Evolutionary conservation across 1,140 invertebrate genomes (phyloP).

Genomic region (Pectinophora gossypiella): DNA sequence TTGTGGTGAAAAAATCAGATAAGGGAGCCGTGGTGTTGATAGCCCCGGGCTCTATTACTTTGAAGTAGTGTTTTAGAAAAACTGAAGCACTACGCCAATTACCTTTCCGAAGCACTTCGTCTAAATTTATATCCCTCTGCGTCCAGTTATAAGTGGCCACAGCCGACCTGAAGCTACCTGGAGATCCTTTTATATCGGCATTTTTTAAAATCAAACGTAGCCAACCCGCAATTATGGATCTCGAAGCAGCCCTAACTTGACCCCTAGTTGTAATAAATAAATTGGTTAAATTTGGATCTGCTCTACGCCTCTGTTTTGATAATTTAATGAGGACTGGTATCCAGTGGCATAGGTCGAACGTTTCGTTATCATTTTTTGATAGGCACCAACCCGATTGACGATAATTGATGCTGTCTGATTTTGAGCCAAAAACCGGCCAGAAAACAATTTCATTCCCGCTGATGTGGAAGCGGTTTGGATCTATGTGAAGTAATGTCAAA

Average conservation of each 20-base stretch:
- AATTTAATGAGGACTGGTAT: neutral
- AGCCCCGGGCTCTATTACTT: no score
- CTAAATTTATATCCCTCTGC: no score
- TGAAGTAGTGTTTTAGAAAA: no score
- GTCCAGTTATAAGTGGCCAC: neutral
- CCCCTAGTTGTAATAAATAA: slow-evolving; percentile 5
- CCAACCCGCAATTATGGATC: slow-evolving; percentile 5
- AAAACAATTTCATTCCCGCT: neutral
- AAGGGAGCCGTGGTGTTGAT: no score
- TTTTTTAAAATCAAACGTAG: neutral
- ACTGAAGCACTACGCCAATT: no score
- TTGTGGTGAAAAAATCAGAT: no score
- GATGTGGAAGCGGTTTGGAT: neutral
- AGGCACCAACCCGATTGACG: slow-evolving; percentile 7
- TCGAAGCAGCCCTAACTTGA: neutral
- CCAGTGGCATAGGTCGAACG: neutral
- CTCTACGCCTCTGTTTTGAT: neutral
- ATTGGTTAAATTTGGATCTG: neutral
- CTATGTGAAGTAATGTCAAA: neutral
- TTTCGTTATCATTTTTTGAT: neutral
- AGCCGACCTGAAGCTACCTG: neutral
- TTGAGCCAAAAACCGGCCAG: slow-evolving; percentile 7
- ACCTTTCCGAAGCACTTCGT: no score
- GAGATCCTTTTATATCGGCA: neutral
- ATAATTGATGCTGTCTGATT: neutral